Percentiles rank a stretch among this genome's conserved stretches.
phyloP scores from a whole-genome alignment of 1,140 invertebrate species.

The Drosophila aff. region DNA sequence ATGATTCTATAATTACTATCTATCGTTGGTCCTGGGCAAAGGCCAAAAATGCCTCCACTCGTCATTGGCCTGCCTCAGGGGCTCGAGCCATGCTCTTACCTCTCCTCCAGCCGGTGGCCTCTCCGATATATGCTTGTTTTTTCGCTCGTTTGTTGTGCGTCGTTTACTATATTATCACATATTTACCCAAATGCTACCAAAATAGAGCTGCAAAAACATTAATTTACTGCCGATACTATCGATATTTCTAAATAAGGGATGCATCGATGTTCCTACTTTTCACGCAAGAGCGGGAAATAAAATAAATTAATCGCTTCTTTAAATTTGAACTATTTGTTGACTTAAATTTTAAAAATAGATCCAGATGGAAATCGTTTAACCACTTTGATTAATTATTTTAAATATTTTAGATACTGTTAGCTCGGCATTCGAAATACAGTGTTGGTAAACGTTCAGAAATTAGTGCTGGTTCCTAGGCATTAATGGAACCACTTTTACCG shows the following conservation, averaged over 20 bases:
- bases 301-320: neutral
- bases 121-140: conserved; percentile 9
- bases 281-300: neutral
- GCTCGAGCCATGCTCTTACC: conserved; percentile 1
- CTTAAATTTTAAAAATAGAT: too few species aligned
- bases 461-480: neutral
- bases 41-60: conserved; percentile 37
- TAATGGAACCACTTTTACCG: neutral
- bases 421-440: neutral
- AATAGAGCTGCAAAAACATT: conserved; percentile 28
- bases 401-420: neutral
- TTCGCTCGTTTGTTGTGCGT: conserved; percentile 56
- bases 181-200: conserved; percentile 32
- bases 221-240: neutral
- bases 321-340: neutral
- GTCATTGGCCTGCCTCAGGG: neutral
- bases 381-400: neutral
- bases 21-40: conserved; percentile 48
- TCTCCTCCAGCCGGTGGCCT: conserved; percentile 23
- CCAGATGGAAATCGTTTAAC: neutral
- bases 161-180: conserved; percentile 61
- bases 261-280: neutral
- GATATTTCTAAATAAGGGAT: neutral
- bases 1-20: conserved; percentile 60
- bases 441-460: neutral